phyloP scores from a whole-genome alignment of 2,797 vertebrate genomes.

The Lacerta agilis region DNA sequence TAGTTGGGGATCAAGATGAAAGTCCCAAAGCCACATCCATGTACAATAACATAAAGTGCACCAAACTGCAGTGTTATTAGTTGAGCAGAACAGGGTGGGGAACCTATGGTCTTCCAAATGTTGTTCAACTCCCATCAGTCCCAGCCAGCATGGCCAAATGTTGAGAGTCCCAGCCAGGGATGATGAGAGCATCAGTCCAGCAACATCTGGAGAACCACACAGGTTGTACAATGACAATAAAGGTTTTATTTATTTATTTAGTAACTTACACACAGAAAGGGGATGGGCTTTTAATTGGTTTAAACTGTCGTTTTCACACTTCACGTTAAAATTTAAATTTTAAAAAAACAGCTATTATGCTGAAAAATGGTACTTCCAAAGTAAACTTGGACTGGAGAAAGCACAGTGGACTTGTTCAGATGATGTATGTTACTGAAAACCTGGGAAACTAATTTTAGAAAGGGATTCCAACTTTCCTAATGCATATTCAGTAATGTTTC shows the following conservation, averaged over 20 bases:
- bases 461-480: not conserved
- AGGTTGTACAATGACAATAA: no score
- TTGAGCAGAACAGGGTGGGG: no score
- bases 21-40: not conserved
- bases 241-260: no score
- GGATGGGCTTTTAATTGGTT: not conserved
- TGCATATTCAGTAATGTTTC: not conserved
- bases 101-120: no score
- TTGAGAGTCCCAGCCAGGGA: no score
- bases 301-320: not conserved
- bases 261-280: not conserved
- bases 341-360: not conserved
- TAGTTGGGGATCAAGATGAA: not conserved
- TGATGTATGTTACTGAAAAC: no score
- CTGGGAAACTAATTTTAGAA: not conserved
- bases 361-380: not conserved
- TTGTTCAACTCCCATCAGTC: no score
- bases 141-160: no score
- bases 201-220: no score
- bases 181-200: no score
- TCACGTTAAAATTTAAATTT: not conserved
- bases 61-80: not conserved
- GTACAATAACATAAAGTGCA: not conserved
- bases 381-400: not conserved
- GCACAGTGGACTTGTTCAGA: no score